phyloP scores from a whole-genome alignment of 92 coral and sea anemone species.

The Actinostola sp. region DNA sequence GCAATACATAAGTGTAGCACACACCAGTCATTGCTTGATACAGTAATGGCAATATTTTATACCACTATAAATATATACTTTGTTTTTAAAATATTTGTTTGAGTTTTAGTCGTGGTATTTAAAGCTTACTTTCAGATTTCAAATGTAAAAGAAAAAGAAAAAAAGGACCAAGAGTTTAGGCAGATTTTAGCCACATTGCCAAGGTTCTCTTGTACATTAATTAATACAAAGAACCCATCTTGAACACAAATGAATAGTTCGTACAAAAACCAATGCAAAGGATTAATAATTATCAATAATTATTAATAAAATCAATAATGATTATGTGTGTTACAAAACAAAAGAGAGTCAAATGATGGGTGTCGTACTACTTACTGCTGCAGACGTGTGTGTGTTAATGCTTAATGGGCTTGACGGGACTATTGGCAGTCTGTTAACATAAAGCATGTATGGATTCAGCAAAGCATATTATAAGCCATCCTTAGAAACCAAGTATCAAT shows the following conservation, averaged over 20 bases:
- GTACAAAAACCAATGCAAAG: background rate
- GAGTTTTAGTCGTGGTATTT: too few species aligned
- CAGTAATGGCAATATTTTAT: too few species aligned
- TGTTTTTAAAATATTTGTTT: too few species aligned
- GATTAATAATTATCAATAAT: background rate
- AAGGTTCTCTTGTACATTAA: too few species aligned
- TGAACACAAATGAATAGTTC: background rate
- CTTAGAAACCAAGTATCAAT: background rate
- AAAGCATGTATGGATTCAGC: slow-evolving; percentile 45
- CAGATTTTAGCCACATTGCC: too few species aligned
- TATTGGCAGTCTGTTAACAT: slow-evolving; percentile 81
- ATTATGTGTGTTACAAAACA: background rate
- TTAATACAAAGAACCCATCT: background rate
- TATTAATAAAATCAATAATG: background rate
- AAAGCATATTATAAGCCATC: background rate
- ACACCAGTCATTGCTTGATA: too few species aligned
- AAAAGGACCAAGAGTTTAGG: too few species aligned
- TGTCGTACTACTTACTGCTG: slow-evolving; percentile 23
- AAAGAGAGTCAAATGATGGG: too few species aligned
- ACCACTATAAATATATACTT: too few species aligned
- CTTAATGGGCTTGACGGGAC: slow-evolving; percentile 81
- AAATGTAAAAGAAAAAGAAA: too few species aligned
- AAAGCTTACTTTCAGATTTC: too few species aligned
- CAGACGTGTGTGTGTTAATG: slow-evolving; percentile 50
- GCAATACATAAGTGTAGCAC: too few species aligned